These are phyloP conservation scores for Sebastes glaucus DNA, from an alignment of 2,797 vertebrate genomes.

Conservation along the genomic window DNA sequence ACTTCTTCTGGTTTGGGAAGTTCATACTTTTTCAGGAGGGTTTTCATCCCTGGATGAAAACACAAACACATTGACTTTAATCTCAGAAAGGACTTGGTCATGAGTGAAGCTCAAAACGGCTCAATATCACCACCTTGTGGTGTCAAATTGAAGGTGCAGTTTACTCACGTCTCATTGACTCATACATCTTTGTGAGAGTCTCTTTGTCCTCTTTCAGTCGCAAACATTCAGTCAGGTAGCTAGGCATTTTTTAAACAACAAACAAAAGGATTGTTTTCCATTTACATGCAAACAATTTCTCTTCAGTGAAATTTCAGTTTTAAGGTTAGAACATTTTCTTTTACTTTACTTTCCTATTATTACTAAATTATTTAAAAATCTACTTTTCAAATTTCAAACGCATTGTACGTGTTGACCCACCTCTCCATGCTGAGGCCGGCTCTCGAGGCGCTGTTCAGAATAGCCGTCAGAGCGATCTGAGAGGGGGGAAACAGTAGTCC, in stretches of 20 bases:
- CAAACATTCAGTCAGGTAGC: conserved; percentile 93
- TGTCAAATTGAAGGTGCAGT: neutral
- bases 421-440: conserved; percentile 94
- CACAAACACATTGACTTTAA: neutral
- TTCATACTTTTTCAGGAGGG: conserved; percentile 91
- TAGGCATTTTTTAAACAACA: conserved; percentile 48
- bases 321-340: no score
- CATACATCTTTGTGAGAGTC: conserved; percentile 86
- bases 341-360: no score
- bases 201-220: conserved; percentile 87
- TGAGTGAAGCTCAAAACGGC: neutral
- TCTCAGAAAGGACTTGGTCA: neutral
- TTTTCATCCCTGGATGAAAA: conserved; percentile 86
- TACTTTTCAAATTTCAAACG: neutral
- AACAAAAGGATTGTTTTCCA: neutral
- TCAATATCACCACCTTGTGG: conserved; percentile 61
- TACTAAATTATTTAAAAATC: neutral
- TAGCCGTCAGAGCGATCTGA: conserved; percentile 91
- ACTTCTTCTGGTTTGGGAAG: conserved; percentile 89
- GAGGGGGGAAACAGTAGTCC: conserved; percentile 94
- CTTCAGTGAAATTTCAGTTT: neutral
- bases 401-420: conserved; percentile 66
- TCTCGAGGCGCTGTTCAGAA: conserved; percentile 91
- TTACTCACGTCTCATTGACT: conserved; percentile 94
- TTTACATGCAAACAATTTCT: neutral